phyloP scores from a whole-genome alignment of 2,113 vertebrate species.

The Arothron firmamentum region DNA sequence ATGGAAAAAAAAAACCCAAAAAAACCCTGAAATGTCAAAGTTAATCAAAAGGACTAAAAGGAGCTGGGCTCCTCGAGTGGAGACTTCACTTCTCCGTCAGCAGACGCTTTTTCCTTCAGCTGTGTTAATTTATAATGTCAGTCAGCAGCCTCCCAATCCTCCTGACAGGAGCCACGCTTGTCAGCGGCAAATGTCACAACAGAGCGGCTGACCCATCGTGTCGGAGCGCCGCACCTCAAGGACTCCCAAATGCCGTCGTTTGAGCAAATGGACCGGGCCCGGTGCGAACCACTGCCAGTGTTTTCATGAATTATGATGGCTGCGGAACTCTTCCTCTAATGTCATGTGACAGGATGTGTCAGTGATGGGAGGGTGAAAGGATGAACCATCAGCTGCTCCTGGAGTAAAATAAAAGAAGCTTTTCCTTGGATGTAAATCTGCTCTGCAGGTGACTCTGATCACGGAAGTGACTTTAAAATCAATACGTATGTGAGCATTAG shows the following conservation, averaged over 20 bases:
- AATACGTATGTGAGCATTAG: constrained; percentile 45
- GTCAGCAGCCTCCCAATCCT: constrained; percentile 43
- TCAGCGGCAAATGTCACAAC: constrained; percentile 60
- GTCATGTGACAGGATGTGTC: background rate
- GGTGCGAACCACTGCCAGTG: background rate
- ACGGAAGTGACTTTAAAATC: constrained; percentile 55
- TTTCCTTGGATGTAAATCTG: constrained; percentile 39
- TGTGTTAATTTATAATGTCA: constrained; percentile 58
- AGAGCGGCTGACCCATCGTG: constrained; percentile 33
- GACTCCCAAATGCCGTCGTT: constrained; percentile 45
- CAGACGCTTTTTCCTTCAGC: constrained; percentile 47
- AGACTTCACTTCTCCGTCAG: constrained; percentile 57
- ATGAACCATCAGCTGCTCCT: too few species aligned
- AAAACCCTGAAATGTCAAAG: constrained; percentile 38
- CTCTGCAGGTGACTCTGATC: constrained; percentile 42
- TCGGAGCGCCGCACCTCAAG: constrained; percentile 28
- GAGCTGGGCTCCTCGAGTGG: constrained; percentile 22
- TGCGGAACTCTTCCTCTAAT: constrained; percentile 11
- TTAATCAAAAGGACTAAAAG: constrained; percentile 38
- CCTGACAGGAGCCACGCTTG: constrained; percentile 44
- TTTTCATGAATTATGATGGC: constrained; percentile 33
- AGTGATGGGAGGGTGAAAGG: background rate
- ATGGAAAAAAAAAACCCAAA: background rate
- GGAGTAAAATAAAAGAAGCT: constrained; percentile 5
- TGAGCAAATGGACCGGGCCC: constrained; percentile 28